Evolutionary conservation across 2,888 invertebrate genomes (phyloP), one percentile per base, ranked within the genome.

Genomic region (Torymus tubicola): DNA sequence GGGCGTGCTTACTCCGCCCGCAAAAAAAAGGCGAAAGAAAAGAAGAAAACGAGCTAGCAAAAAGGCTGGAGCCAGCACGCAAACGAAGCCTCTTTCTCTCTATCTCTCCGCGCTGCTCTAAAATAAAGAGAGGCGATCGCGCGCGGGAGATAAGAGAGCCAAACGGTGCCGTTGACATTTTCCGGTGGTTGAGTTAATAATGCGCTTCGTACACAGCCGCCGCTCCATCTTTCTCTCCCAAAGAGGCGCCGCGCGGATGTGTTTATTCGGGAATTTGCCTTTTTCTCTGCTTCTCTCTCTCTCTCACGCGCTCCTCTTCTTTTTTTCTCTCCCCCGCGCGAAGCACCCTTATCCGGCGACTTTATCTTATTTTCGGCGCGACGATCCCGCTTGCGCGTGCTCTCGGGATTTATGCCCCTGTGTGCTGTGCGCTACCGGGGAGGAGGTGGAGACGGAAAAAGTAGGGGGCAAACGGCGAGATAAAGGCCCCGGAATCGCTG

Each of bases 111-210:
- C 8, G 8, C 1, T 24, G 80, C 71, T 61, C 63, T 76, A 80
- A 76, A 76, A 80, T 76, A 80, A 80, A 80, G 70, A 81, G 64
- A 75, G 58, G n/a, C 53, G 67, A 70, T 65, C 58, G 65, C 57
- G 65, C 18, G 58, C 14, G 31, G 63, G 55, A 75, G 89, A 88
- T 88, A 88, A 89, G 87, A 83, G 72, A 70, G 73, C 84, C 42
- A 42, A 85, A 85, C 86, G 85, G 85, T 86, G 84, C 87, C 87
- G 86, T 89, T 89, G 89, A 90, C 89, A 89, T 90, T 90, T 90
- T 89, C 89, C 89, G 87, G 88, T 88, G 89, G 89, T 89, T 89
- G 89, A 89, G 88, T 90, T 90, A 89, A 90, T 90, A 90, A 90
- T 89, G 87, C 89, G 88, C 86, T 85, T 84, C 84, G 90, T 89